Evolutionary conservation across 2,888 invertebrate species (phyloP).

Genomic region (Amblyteles armatorius): DNA sequence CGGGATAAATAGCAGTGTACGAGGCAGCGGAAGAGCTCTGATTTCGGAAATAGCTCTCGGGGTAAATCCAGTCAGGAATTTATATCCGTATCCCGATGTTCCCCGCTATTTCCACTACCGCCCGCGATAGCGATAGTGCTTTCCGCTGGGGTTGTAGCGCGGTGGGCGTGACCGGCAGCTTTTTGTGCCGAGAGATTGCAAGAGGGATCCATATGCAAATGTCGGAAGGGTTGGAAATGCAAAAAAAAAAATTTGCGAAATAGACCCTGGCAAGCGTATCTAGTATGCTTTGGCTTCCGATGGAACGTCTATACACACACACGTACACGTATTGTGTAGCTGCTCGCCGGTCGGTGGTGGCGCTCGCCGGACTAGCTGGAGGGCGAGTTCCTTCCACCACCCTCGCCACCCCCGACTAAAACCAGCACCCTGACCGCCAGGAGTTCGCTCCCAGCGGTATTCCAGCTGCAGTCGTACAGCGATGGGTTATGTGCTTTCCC

Average conservation of each 20-base stretch:
- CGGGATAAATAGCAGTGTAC: conserved; percentile 7
- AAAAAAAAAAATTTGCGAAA: conserved; percentile 45
- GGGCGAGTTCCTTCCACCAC: conserved; percentile 31
- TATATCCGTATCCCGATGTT: conserved; percentile 32
- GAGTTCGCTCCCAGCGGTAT: conserved; percentile 10
- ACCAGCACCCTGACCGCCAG: conserved; percentile 29
- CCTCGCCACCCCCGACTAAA: neutral
- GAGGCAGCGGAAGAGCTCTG: conserved; percentile 6
- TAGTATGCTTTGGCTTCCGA: conserved; percentile 31
- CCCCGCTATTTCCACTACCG: conserved; percentile 18
- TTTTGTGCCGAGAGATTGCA: conserved; percentile 56
- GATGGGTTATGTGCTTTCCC: conserved; percentile 31
- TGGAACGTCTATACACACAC: conserved; percentile 28
- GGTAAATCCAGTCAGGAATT: neutral
- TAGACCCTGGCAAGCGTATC: conserved; percentile 47
- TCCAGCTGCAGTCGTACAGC: conserved; percentile 29
- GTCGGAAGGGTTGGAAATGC: conserved; percentile 29
- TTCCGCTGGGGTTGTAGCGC: conserved; percentile 21
- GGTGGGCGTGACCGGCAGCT: conserved; percentile 45
- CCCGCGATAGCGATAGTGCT: conserved; percentile 23
- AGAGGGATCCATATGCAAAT: conserved; percentile 67
- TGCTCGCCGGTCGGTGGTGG: neutral
- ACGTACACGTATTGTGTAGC: conserved; percentile 11
- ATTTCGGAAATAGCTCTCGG: conserved; percentile 40
- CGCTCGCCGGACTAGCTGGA: conserved; percentile 13